Percentiles rank a stretch among this genome's conserved stretches.
Evolutionary conservation across 2,888 invertebrate genomes (phyloP).

Genomic region (Drosophila paramelanica): DNA sequence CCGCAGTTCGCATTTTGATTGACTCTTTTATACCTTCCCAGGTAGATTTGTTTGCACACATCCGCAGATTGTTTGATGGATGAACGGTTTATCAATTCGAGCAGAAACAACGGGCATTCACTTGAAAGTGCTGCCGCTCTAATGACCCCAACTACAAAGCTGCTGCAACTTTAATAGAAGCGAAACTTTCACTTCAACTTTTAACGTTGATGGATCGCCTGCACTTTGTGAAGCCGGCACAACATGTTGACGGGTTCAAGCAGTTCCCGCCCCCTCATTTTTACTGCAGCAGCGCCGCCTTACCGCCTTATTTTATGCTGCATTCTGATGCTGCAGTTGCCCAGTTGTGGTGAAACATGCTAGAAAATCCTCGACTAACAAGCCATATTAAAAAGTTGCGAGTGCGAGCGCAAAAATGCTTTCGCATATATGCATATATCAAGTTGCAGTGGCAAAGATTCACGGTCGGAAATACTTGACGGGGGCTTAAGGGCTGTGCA

Average conservation of each 20-base stretch:
- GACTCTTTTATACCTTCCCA: not conserved
- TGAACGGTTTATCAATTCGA: slow-evolving; percentile 17
- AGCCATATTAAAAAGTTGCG: slow-evolving; percentile 75
- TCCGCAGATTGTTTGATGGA: slow-evolving; percentile 13
- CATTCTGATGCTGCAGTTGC: slow-evolving; percentile 8
- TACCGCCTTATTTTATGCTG: slow-evolving; percentile 5
- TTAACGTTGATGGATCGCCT: slow-evolving; percentile 71
- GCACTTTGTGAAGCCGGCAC: slow-evolving; percentile 67
- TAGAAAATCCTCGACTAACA: slow-evolving; percentile 64
- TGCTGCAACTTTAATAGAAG: slow-evolving; percentile 28
- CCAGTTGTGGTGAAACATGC: slow-evolving; percentile 32
- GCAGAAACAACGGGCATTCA: slow-evolving; percentile 16
- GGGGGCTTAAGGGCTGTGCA: not conserved
- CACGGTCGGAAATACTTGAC: slow-evolving; percentile 1
- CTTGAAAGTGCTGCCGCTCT: slow-evolving; percentile 33
- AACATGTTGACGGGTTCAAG: slow-evolving; percentile 62
- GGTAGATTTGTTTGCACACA: not conserved
- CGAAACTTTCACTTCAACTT: slow-evolving; percentile 28
- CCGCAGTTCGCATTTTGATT: not conserved
- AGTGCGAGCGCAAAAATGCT: slow-evolving; percentile 47
- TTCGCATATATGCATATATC: slow-evolving; percentile 19
- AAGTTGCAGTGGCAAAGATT: slow-evolving; percentile 53
- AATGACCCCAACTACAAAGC: slow-evolving; percentile 33
- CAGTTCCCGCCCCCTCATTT: not conserved
- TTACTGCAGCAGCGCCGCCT: slow-evolving; percentile 1